Conservation (phyloP, 2,113 vertebrate species). For the Caranx melampygus region DNA sequence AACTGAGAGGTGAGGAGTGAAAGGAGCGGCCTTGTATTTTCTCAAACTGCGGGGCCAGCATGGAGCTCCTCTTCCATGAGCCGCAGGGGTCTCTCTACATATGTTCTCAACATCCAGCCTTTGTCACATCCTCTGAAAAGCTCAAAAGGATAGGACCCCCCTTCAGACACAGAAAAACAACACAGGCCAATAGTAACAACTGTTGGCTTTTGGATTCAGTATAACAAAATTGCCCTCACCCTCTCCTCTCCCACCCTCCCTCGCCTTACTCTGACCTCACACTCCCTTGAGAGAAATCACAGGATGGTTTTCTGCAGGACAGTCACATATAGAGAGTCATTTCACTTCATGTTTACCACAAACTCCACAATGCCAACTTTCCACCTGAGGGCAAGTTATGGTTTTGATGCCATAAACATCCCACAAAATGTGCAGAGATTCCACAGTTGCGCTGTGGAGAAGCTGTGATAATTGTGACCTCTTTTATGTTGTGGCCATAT, state of each 20-base stretch:
- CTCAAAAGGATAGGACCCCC: conserved; percentile 90
- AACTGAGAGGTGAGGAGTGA: conserved; percentile 89
- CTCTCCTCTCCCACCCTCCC: conserved; percentile 52
- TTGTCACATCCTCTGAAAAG: conserved; percentile 98
- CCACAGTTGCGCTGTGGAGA: conserved; percentile 4
- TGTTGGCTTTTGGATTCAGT: conserved; percentile 95
- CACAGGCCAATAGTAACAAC: conserved; percentile 97
- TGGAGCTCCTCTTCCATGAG: conserved; percentile 94
- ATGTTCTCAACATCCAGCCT: conserved; percentile 99
- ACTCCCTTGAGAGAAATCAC: conserved; percentile 79
- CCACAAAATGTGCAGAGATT: conserved; percentile 38
- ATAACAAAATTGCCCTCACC: conserved; percentile 91
- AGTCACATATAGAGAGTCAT: conserved; percentile 51
- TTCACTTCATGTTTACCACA: conserved; percentile 50
- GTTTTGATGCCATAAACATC: conserved; percentile 15
- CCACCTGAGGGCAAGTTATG: not conserved
- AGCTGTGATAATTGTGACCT: conserved; percentile 32
- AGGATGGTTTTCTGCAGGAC: conserved; percentile 61
- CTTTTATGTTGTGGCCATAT: conserved; percentile 41
- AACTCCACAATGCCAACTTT: conserved; percentile 22
- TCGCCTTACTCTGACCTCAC: conserved; percentile 71
- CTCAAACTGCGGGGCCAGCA: conserved; percentile 93
- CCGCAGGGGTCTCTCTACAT: conserved; percentile 98
- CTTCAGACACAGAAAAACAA: conserved; percentile 85
- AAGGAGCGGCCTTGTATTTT: conserved; percentile 93